Evolutionary conservation across 2,888 invertebrate genomes (phyloP), one percentile per base, ranked within the genome.

Genomic region (Apodemia duryi): DNA sequence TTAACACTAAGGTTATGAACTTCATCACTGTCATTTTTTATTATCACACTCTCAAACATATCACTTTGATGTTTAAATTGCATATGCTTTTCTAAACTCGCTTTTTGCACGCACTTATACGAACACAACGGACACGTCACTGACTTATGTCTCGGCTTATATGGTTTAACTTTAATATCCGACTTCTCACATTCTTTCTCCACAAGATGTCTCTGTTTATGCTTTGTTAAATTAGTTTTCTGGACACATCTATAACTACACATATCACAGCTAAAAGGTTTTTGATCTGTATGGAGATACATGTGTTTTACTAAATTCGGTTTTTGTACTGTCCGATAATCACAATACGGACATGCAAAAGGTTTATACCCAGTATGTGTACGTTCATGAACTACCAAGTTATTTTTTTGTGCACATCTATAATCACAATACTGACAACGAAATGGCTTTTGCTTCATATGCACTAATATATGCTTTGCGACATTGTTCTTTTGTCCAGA

Each of bases 361-460:
- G 92, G 92, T 63, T 92, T 92, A 64, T 86, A 89, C 0, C 92
- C 92, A 0, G 92, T 92, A n/a, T 92, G 92, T 0, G 92, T 92
- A 1, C 92, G 70, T 68, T 92, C 92, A 63, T 92, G 92, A 0
- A 92, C 92, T 0, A 92, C 91, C 54, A 92, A 70, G 46, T 92
- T 92, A 51, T 92, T 92, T 51, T 92, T 92, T 63, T 92, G 92
- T 0, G 92, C 92, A 60, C 92, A 92, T 1, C 86, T 71, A 32
- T 92, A 92, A 0, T 91, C 91, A n/a, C 92, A 92, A 43, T 87
- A 92, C 7, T 92, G 89, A 67, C 92, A 92, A 0, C 85, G 73
- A 49, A 88, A 92, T 0, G 92, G 92, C 69, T 92, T 92, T 63
- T 92, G 89, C 62, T 92, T 92, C 90, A 91, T 92, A 60, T 92